Evolutionary conservation across 2,113 vertebrate genomes (phyloP).

Genomic region (Nettapus auritus): DNA sequence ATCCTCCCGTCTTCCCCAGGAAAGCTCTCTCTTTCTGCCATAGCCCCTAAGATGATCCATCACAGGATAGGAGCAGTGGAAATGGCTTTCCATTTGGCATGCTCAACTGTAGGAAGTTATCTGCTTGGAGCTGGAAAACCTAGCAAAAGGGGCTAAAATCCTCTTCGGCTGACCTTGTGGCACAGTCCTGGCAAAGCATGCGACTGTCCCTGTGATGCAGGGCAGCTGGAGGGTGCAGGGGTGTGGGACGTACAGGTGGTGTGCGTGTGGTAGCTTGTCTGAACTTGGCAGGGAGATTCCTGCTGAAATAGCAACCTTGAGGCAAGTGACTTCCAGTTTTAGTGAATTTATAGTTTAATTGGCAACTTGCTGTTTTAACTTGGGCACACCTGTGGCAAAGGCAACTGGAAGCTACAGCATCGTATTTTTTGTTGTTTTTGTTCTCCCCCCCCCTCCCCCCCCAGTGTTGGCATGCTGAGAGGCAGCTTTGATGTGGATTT

Average conservation of each 20-base stretch:
- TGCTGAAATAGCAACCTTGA: slow-evolving; percentile 8
- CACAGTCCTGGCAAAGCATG: neutral
- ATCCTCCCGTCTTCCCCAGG: neutral
- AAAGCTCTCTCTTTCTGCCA: neutral
- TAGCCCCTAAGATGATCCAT: neutral
- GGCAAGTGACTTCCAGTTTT: neutral
- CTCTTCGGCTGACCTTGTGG: neutral
- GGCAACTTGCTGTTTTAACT: slow-evolving; percentile 40
- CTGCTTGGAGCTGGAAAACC: neutral
- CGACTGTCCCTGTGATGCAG: neutral
- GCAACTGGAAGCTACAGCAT: neutral
- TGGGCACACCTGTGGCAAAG: neutral
- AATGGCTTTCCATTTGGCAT: neutral
- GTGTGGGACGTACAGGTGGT: neutral
- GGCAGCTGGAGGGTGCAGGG: neutral
- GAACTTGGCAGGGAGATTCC: neutral
- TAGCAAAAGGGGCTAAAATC: neutral
- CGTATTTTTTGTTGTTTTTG: neutral
- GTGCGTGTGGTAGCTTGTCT: neutral
- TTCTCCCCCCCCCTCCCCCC: too few relatives aligned
- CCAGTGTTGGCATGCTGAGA: neutral
- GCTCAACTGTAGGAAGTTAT: neutral
- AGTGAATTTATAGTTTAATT: slow-evolving; percentile 39
- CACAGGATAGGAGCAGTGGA: neutral
- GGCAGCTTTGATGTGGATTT: neutral